A percentile compares a stretch with the other conserved stretches of the same genome.
phyloP scores from a whole-genome alignment of 2,888 invertebrate species.

The Xylocampa areola region DNA sequence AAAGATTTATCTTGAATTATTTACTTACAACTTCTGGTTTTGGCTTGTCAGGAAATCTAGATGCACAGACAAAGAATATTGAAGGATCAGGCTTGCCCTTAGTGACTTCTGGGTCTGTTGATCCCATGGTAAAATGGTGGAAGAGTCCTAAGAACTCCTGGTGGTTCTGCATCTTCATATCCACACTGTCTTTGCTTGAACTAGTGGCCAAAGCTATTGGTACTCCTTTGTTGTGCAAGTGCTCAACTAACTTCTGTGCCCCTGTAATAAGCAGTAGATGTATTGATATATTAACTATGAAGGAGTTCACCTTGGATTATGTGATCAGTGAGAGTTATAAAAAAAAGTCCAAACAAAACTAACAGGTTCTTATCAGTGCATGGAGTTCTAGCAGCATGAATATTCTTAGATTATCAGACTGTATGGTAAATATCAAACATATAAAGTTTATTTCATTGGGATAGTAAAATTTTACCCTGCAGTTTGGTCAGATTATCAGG shows the following conservation, averaged over 20 bases:
- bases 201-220: slow-evolving; percentile 97
- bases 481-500: no score
- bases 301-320: no score
- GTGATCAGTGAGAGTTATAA: no score
- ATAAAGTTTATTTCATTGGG: no score
- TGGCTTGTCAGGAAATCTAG: slow-evolving; percentile 92
- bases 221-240: slow-evolving; percentile 92
- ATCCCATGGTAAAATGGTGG: slow-evolving; percentile 94
- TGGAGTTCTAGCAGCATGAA: no score
- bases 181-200: slow-evolving; percentile 92
- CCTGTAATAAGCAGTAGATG: slow-evolving; percentile 87
- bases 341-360: no score
- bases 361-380: no score
- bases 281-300: not conserved
- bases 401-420: no score
- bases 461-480: no score
- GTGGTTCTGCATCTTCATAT: slow-evolving; percentile 92
- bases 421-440: no score
- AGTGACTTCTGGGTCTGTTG: slow-evolving; percentile 95
- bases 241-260: slow-evolving; percentile 93
- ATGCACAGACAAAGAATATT: slow-evolving; percentile 94
- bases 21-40: slow-evolving; percentile 88
- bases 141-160: slow-evolving; percentile 92
- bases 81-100: slow-evolving; percentile 96
- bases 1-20: no score